Evolutionary conservation across 1,140 invertebrate species (phyloP).

Genomic region (Drosophila nasuta): DNA sequence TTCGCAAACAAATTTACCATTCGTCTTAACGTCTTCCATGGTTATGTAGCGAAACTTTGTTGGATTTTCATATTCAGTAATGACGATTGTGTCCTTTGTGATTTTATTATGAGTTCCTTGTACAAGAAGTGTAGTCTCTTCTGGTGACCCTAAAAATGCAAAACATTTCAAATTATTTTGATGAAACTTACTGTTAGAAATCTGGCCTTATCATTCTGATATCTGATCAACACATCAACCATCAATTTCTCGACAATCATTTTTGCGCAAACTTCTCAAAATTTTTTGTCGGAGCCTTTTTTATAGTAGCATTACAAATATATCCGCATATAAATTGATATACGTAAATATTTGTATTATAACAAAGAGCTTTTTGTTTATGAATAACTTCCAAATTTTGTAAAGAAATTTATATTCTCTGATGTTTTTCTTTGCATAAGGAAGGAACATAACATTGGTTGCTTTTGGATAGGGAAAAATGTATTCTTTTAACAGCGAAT

Average conservation of each 20-base stretch:
- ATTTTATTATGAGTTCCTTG: background rate
- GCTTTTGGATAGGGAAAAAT: too few relatives aligned
- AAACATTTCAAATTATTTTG: background rate
- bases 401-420: too few relatives aligned
- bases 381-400: too few relatives aligned
- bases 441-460: too few relatives aligned
- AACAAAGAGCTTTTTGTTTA: too few relatives aligned
- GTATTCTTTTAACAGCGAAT: too few relatives aligned
- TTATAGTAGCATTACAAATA: too few relatives aligned
- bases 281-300: too few relatives aligned
- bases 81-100: constrained; percentile 21
- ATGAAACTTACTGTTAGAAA: background rate
- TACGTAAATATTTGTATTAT: background rate
- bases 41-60: constrained; percentile 45
- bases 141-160: background rate
- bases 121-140: too few relatives aligned
- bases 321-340: too few relatives aligned
- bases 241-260: background rate
- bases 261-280: too few relatives aligned
- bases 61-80: constrained; percentile 54
- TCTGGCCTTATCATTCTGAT: background rate
- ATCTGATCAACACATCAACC: background rate
- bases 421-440: too few relatives aligned
- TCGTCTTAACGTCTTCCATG: constrained; percentile 19
- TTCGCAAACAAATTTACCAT: background rate